Percentiles rank a stretch among this genome's conserved stretches.
Conservation (phyloP, 1,140 invertebrate species). For the Aphis gossypii region DNA sequence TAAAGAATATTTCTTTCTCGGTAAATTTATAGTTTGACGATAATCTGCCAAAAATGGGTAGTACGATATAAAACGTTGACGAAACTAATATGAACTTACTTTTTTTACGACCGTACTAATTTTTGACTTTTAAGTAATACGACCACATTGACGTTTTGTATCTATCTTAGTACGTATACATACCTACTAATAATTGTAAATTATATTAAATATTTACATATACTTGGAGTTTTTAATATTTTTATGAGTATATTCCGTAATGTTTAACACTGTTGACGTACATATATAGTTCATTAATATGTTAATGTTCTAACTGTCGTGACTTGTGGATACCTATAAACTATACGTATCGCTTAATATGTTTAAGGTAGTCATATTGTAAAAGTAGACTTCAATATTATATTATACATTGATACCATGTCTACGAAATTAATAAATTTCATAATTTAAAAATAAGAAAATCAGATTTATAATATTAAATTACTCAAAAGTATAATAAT, state of each 20-base stretch:
- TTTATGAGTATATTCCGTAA: background rate
- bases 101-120: background rate
- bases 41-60: background rate
- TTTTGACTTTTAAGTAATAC: background rate
- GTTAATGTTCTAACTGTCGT: background rate
- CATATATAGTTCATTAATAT: background rate
- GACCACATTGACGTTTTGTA: background rate
- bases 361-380: background rate
- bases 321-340: too few relatives aligned
- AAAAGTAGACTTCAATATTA: background rate
- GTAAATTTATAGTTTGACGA: background rate
- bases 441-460: background rate
- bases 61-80: background rate
- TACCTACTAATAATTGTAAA: background rate
- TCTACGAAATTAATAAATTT: background rate
- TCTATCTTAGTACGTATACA: background rate
- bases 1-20: background rate
- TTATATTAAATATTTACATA: too few relatives aligned
- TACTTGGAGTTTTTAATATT: background rate
- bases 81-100: background rate
- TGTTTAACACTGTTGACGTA: background rate
- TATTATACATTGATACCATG: background rate
- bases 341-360: background rate
- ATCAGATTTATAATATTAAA: background rate
- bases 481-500: background rate